Evolutionary conservation across 2,113 vertebrate genomes (phyloP).

Genomic region (Podarcis cretensis): DNA sequence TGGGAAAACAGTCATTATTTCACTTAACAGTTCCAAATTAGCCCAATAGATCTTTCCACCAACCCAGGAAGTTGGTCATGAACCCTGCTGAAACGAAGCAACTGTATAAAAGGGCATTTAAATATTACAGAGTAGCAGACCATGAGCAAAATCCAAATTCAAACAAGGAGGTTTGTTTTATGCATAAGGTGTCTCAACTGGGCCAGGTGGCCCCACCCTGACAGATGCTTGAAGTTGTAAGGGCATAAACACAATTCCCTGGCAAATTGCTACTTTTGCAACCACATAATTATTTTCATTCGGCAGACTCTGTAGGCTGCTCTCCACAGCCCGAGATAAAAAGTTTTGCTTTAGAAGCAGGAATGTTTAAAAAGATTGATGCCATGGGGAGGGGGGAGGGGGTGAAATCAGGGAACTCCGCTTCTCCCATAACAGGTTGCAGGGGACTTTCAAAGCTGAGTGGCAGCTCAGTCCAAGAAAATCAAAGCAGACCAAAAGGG

Average conservation of each 20-base stretch:
- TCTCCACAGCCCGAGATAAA: background rate
- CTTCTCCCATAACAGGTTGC: constrained; percentile 50
- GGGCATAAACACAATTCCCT: background rate
- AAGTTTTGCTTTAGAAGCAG: constrained; percentile 46
- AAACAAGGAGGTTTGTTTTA: too few relatives aligned
- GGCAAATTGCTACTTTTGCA: background rate
- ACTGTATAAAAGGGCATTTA: too few relatives aligned
- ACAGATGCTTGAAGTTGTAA: background rate
- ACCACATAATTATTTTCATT: background rate
- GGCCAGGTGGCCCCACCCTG: too few relatives aligned
- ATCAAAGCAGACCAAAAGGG: constrained; percentile 54
- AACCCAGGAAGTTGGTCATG: too few relatives aligned
- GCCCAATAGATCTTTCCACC: too few relatives aligned
- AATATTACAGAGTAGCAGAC: too few relatives aligned
- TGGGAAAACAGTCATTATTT: too few relatives aligned
- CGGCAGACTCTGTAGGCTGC: background rate
- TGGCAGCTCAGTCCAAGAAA: constrained; percentile 62
- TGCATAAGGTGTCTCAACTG: background rate
- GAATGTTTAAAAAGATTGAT: background rate
- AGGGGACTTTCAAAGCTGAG: constrained; percentile 59
- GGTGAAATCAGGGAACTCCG: background rate
- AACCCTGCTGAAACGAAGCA: too few relatives aligned
- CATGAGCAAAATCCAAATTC: too few relatives aligned
- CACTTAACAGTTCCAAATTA: too few relatives aligned
- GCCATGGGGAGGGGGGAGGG: background rate